Conservation (phyloP, 2,888 invertebrate genomes). For the Chrysomela aeneicollis region DNA sequence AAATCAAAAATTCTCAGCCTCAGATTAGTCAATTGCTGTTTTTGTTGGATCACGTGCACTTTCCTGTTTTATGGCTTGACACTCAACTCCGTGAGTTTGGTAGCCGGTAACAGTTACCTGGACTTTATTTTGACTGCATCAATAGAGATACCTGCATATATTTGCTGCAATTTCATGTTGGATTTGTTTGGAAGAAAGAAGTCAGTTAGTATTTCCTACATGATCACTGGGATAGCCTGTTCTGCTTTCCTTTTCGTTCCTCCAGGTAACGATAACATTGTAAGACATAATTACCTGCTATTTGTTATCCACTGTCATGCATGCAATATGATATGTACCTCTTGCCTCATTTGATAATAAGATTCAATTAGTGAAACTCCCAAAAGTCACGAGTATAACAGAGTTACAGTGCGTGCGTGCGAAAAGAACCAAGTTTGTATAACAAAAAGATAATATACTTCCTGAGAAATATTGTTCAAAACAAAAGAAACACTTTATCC, state of each 20-base stretch:
- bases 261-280: constrained; percentile 59
- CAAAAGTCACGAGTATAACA: too few species aligned
- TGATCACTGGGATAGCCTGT: constrained; percentile 70
- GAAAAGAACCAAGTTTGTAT: too few species aligned
- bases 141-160: constrained; percentile 78
- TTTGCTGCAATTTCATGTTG: constrained; percentile 69
- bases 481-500: too few species aligned
- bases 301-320: too few species aligned
- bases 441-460: too few species aligned
- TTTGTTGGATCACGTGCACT: constrained; percentile 82
- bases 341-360: too few species aligned
- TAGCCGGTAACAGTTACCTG: constrained; percentile 78
- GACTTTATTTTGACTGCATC: constrained; percentile 76
- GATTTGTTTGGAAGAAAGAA: constrained; percentile 71
- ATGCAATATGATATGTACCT: too few species aligned
- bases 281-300: too few species aligned
- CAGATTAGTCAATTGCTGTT: constrained; percentile 71
- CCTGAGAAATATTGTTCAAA: too few species aligned
- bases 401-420: too few species aligned
- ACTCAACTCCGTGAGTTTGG: constrained; percentile 77
- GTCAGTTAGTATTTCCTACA: constrained; percentile 69
- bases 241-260: constrained; percentile 68
- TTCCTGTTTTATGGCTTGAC: constrained; percentile 84
- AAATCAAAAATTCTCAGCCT: constrained; percentile 60
- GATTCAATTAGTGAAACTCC: too few species aligned